Evolutionary conservation across 2,797 vertebrate species (phyloP).

Genomic region (Pantherophis alleghaniensis): DNA sequence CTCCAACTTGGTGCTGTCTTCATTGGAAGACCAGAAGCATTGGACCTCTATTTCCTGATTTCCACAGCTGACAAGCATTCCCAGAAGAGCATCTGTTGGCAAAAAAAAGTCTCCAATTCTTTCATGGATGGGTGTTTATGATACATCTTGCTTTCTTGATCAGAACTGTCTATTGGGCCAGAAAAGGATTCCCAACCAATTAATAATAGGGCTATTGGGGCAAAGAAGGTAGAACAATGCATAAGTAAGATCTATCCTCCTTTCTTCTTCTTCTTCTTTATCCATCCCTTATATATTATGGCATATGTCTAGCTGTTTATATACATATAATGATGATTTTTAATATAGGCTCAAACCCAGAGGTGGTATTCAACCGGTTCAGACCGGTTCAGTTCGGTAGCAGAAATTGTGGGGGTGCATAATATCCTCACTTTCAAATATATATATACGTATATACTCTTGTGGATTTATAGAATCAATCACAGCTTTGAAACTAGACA

Average conservation of each 20-base stretch:
- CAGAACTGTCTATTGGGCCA: too few relatives aligned
- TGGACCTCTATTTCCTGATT: not conserved
- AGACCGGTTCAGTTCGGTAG: too few relatives aligned
- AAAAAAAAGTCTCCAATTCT: not conserved
- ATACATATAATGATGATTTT: not conserved
- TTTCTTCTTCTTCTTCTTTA: not conserved
- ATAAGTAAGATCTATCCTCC: not conserved
- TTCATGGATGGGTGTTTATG: not conserved
- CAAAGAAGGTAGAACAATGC: not conserved
- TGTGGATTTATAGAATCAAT: not conserved
- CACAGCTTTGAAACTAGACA: slow-evolving; percentile 1
- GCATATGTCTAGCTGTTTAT: not conserved
- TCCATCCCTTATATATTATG: not conserved
- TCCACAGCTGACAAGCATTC: not conserved
- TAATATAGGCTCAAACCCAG: not conserved
- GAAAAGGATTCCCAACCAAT: not conserved
- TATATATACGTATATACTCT: not conserved
- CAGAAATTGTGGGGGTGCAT: too few relatives aligned
- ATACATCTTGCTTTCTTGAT: not conserved
- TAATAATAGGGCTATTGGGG: not conserved
- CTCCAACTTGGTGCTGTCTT: not conserved
- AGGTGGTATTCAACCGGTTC: too few relatives aligned
- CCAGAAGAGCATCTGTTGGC: not conserved
- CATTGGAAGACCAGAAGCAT: not conserved
- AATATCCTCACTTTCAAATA: slow-evolving; percentile 10